phyloP scores from a whole-genome alignment of 2,888 invertebrate species.

The Drosophila paracracens region DNA sequence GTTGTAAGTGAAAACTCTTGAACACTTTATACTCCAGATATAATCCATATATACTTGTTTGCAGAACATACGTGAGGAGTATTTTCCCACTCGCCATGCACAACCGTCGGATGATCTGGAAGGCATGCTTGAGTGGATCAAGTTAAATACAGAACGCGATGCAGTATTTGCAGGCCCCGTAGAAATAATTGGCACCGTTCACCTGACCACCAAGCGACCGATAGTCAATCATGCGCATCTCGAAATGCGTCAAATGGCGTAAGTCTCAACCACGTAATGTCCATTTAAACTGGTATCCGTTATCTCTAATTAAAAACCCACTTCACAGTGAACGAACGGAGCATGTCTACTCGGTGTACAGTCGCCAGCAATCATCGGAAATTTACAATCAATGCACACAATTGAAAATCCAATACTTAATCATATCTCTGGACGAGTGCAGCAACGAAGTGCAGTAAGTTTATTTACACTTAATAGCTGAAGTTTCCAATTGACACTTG shows the following conservation, averaged over 20 bases:
- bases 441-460: conserved; percentile 88
- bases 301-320: conserved; percentile 6
- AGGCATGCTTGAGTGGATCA: conserved; percentile 92
- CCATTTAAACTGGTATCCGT: background rate
- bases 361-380: conserved; percentile 89
- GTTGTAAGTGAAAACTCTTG: conserved; percentile 60
- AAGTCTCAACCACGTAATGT: conserved; percentile 34
- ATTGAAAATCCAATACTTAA: conserved; percentile 90
- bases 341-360: conserved; percentile 92
- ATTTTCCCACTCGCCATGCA: conserved; percentile 86
- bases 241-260: conserved; percentile 92
- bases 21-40: background rate
- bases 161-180: conserved; percentile 94
- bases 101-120: conserved; percentile 89
- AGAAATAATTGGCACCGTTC: conserved; percentile 93
- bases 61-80: conserved; percentile 83
- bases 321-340: conserved; percentile 90
- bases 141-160: conserved; percentile 87
- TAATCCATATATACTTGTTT: background rate
- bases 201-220: conserved; percentile 91
- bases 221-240: conserved; percentile 95
- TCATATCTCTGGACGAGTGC: conserved; percentile 90
- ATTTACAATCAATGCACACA: conserved; percentile 89
- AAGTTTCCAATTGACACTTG: background rate
- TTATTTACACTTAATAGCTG: background rate